Base-by-base conservation (phyloP, 1,140 invertebrate genomes). In the Cherax destructor region DNA sequence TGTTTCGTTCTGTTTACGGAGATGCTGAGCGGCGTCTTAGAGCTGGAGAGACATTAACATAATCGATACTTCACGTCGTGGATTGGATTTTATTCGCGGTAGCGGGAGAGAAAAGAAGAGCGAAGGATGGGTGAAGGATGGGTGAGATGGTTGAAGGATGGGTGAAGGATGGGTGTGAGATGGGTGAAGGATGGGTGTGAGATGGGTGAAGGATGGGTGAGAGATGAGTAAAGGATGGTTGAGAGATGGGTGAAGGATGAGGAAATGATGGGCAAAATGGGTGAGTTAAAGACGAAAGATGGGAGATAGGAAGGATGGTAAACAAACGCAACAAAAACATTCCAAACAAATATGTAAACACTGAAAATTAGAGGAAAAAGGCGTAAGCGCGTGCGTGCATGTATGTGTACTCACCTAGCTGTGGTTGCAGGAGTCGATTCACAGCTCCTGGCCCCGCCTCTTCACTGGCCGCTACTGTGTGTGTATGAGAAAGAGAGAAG, bases 1-100 rank as follows among this genome's bases (percentile, higher is more conserved):
- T 56, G 52, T 24, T 30, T 24, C 1, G 24, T 0, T 30, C n/a
- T 74, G 69, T 30, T 74, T 24, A 74, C 16, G 16, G 69, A 74
- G n/a, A 74, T 74, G 69, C 24, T 74, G 69, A 74, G 69, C 21
- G n/a, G n/a, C 69, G 21, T 74, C n/a, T 74, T 74, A 74, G 24
- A 56, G 69, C 30, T 6, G n/a, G 69, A 21, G 2, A 6, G 24
- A 30, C 69, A 74, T 74, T 74, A 74, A 74, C 69, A 74, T 74
- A 74, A 74, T 74, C 69, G 69, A 74, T 74, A n/a, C 69, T 41
- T 74, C n/a, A 74, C 69, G 69, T 3, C 6, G n/a, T 7, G 24
- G 69, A 4, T 72, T n/a, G 24, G 9, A 21, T 50, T 13, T 9
- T 7, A 5, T 41, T 18, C 7, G 0, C 47, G 21, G 47, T 10